phyloP scores from a whole-genome alignment of 2,888 invertebrate species.

The Meganola albula region DNA sequence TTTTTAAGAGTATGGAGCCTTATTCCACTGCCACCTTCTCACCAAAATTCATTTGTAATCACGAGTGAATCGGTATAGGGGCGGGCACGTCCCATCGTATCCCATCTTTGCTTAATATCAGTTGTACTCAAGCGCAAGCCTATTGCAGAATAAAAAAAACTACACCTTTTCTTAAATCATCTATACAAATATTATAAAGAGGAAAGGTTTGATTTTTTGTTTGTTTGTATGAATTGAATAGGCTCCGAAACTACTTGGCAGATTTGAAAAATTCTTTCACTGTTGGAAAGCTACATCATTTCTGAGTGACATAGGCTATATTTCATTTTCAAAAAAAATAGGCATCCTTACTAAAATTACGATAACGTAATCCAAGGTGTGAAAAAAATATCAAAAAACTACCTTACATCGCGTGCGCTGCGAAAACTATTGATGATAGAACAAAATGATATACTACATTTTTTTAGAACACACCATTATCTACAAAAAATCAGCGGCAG shows the following conservation, averaged over 20 bases:
- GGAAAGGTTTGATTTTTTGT: not conserved
- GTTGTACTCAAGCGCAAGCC: no score
- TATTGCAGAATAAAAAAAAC: no score
- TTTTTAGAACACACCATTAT: conserved; percentile 3
- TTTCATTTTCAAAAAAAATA: conserved; percentile 1
- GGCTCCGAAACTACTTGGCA: not conserved
- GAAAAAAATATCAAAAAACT: conserved; percentile 1
- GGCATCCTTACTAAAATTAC: conserved; percentile 1
- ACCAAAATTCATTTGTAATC: no score
- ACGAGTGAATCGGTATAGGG: no score
- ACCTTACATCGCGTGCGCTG: conserved; percentile 3
- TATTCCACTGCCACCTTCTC: no score
- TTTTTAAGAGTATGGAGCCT: no score
- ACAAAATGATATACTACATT: conserved; percentile 4
- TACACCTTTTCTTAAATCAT: no score
- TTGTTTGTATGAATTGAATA: not conserved
- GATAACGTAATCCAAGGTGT: conserved; percentile 1
- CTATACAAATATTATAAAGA: no score
- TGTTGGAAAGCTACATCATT: not conserved
- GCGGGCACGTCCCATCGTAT: no score
- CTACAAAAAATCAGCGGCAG: conserved; percentile 4
- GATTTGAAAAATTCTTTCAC: not conserved
- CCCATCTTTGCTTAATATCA: no score
- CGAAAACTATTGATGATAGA: conserved; percentile 6
- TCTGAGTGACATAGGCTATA: not conserved